Conservation (phyloP, 2,113 vertebrate species). For the Eclectus roratus region DNA sequence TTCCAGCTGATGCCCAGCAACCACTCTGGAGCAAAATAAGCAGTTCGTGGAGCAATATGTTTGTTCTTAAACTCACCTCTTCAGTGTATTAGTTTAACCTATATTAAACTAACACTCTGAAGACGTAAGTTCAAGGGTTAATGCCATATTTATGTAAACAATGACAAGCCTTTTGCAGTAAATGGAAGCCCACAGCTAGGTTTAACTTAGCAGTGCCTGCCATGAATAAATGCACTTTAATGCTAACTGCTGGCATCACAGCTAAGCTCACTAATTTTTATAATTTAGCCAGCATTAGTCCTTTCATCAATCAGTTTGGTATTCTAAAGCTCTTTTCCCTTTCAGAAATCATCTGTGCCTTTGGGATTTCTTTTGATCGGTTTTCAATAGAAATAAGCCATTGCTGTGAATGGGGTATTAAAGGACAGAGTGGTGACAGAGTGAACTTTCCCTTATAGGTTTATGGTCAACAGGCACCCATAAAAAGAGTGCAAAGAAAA, state of each 20-base stretch:
- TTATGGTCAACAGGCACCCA: constrained; percentile 21
- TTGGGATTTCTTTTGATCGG: background rate
- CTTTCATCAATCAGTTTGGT: background rate
- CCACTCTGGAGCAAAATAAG: background rate
- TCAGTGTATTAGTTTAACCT: background rate
- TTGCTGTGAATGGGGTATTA: background rate
- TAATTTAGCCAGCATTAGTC: background rate
- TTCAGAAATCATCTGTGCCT: background rate
- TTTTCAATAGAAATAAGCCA: background rate
- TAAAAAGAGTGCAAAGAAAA: constrained; percentile 21
- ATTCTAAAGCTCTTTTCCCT: background rate
- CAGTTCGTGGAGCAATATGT: background rate
- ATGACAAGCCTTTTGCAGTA: background rate
- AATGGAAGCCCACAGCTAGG: background rate
- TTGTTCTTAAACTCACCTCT: background rate
- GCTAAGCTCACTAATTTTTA: background rate
- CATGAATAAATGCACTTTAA: background rate
- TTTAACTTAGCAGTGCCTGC: background rate
- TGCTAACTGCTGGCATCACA: background rate
- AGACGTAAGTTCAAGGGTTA: background rate
- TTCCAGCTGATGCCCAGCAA: background rate
- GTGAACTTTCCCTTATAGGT: constrained; percentile 9
- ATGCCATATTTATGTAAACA: background rate
- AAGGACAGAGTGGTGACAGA: background rate
- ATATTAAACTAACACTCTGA: background rate